A percentile compares a stretch with the other conserved stretches of the same genome.
phyloP scores from a whole-genome alignment of 2,888 invertebrate genomes.

The Prosapia bicincta region DNA sequence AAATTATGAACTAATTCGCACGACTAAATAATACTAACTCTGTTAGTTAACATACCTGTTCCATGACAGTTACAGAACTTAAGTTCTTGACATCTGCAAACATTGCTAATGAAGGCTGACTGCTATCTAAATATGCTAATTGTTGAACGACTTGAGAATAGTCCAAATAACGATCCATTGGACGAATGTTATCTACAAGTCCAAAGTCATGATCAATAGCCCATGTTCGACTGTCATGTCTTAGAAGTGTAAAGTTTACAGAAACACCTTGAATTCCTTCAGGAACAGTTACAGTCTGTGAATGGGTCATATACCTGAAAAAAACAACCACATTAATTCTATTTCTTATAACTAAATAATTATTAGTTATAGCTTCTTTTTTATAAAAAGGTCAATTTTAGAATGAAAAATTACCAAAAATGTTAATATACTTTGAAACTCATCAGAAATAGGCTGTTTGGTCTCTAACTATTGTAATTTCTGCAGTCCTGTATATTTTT shows the following conservation, averaged over 20 bases:
- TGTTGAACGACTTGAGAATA: constrained; percentile 60
- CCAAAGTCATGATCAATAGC: constrained; percentile 73
- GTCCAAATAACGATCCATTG: constrained; percentile 56
- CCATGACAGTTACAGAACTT: not conserved
- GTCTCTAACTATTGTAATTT: too few relatives aligned
- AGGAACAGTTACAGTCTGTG: constrained; percentile 60
- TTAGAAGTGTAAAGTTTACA: constrained; percentile 69
- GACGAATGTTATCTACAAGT: constrained; percentile 61
- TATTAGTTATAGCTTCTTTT: too few relatives aligned
- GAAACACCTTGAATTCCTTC: constrained; percentile 34
- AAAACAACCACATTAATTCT: too few relatives aligned
- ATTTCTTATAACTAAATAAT: too few relatives aligned
- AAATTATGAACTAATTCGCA: too few relatives aligned
- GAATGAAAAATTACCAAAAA: too few relatives aligned
- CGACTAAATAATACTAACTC: too few relatives aligned
- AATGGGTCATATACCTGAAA: constrained; percentile 59
- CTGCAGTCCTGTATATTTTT: too few relatives aligned
- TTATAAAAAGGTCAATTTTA: too few relatives aligned
- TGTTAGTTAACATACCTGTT: not conserved
- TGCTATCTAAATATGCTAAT: constrained; percentile 66
- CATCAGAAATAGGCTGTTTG: too few relatives aligned
- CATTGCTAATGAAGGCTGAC: constrained; percentile 63
- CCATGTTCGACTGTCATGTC: constrained; percentile 81
- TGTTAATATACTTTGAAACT: too few relatives aligned
- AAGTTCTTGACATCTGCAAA: constrained; percentile 41